Conservation (phyloP, 2,888 invertebrate genomes). For the Platycnemis pennipes region DNA sequence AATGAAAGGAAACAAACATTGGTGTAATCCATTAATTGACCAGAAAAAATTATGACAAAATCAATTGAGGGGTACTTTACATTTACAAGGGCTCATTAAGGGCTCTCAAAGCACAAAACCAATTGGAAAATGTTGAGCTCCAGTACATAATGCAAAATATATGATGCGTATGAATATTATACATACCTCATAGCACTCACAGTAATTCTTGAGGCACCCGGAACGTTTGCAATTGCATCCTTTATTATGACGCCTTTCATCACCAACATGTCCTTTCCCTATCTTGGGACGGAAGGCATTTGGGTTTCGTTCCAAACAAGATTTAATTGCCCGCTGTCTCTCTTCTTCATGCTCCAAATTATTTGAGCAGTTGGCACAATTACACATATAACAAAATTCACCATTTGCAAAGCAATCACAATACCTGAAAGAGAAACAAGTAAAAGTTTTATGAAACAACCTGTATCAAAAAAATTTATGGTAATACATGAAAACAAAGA, state of each 20-base stretch:
- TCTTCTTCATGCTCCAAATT: slow-evolving; percentile 97
- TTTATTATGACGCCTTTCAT: slow-evolving; percentile 95
- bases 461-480: too few species aligned
- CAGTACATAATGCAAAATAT: neutral
- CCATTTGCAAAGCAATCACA: slow-evolving; percentile 99
- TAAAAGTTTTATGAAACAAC: too few species aligned
- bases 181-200: slow-evolving; percentile 98
- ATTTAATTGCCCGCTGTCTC: slow-evolving; percentile 94
- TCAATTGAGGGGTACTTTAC: too few species aligned
- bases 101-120: too few species aligned
- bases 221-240: slow-evolving; percentile 99
- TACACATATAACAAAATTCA: slow-evolving; percentile 98
- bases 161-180: neutral
- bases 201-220: slow-evolving; percentile 99
- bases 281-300: slow-evolving; percentile 99
- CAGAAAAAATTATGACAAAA: too few species aligned
- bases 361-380: slow-evolving; percentile 98
- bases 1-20: too few species aligned
- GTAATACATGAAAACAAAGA: neutral
- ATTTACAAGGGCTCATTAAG: too few species aligned
- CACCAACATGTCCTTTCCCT: slow-evolving; percentile 90
- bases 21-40: too few species aligned
- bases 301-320: slow-evolving; percentile 97
- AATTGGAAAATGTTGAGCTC: neutral
- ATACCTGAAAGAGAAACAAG: slow-evolving; percentile 81